phyloP scores from a whole-genome alignment of 2,888 invertebrate genomes.

The Lysandra coridon region DNA sequence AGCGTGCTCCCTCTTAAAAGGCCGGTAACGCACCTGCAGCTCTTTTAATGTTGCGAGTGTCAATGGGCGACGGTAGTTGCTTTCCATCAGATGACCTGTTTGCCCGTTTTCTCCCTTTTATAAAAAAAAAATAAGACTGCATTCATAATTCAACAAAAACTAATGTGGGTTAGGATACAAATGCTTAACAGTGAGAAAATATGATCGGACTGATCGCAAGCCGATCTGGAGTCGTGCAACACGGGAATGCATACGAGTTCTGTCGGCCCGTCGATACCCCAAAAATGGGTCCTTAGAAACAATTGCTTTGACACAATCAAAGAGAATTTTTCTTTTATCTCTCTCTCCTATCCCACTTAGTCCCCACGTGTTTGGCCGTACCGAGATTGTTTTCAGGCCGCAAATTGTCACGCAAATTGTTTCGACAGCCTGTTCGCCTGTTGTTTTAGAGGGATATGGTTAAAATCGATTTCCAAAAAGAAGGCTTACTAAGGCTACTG shows the following conservation, averaged over 20 bases:
- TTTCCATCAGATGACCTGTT: no score
- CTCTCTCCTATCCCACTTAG: neutral
- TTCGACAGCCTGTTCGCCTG: neutral
- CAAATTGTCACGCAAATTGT: conserved; percentile 19
- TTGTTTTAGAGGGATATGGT: neutral
- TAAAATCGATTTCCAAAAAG: neutral
- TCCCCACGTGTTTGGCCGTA: neutral
- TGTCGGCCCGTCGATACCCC: no score
- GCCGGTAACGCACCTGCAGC: no score
- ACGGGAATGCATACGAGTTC: neutral
- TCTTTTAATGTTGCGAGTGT: no score
- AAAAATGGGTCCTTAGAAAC: neutral
- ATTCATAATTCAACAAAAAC: no score
- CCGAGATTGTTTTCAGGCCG: neutral
- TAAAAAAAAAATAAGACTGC: no score
- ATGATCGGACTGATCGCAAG: neutral
- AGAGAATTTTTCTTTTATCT: neutral
- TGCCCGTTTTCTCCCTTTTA: no score
- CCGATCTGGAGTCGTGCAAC: neutral
- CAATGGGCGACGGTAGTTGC: no score
- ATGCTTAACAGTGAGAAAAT: no score
- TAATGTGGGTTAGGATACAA: no score
- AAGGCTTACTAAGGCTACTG: no score
- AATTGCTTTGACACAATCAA: neutral
- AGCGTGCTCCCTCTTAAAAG: no score